Percentiles rank a stretch among this genome's conserved stretches.
phyloP scores from a whole-genome alignment of 2,888 invertebrate genomes.

The Patella depressa region DNA sequence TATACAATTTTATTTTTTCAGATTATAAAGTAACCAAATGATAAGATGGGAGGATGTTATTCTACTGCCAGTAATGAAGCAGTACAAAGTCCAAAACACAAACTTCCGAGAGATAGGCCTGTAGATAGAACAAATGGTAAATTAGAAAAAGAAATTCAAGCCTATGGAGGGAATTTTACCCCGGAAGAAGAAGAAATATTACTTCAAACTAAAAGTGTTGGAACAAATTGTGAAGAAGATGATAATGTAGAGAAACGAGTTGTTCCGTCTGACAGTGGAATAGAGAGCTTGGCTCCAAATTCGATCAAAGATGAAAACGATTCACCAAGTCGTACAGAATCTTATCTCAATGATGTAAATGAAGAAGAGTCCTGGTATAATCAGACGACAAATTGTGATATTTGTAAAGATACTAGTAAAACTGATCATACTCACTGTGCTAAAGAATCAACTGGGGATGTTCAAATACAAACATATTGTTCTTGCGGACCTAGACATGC shows the following conservation, averaged over 20 bases:
- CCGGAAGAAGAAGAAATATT: not conserved
- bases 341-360: constrained; percentile 22
- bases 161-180: not conserved
- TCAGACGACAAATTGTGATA: constrained; percentile 27
- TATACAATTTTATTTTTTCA: not conserved
- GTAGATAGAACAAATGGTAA: not conserved
- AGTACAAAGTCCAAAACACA: not conserved
- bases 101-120: not conserved
- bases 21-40: not conserved
- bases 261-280: constrained; percentile 57
- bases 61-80: not conserved
- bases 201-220: not conserved
- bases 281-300: constrained; percentile 43
- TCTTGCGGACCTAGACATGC: constrained; percentile 34
- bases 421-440: constrained; percentile 20
- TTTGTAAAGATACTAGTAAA: constrained; percentile 24
- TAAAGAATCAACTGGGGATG: not conserved
- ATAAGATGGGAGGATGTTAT: constrained; percentile 10
- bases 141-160: not conserved
- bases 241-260: constrained; percentile 34
- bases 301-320: constrained; percentile 29
- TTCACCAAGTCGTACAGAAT: constrained; percentile 10
- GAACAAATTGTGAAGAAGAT: constrained; percentile 1
- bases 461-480: constrained; percentile 31
- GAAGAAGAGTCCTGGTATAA: constrained; percentile 22